Conservation (phyloP, 1,140 invertebrate species). For the Polypedilum vanderplanki region DNA sequence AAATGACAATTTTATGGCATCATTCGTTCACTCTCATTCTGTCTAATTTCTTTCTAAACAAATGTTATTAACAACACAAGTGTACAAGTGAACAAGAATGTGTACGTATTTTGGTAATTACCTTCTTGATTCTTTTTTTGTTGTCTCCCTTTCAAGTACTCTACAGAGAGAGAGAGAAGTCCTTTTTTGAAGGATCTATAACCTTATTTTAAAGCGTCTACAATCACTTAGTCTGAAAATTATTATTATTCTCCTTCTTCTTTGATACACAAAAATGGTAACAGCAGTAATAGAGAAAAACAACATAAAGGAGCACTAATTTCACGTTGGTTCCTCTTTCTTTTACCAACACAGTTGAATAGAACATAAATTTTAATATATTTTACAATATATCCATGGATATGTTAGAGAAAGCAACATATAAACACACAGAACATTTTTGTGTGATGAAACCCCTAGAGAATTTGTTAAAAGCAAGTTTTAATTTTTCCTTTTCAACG, state of each 20-base stretch:
- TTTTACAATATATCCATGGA: conserved; percentile 28
- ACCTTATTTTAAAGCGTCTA: conserved; percentile 6
- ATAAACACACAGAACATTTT: neutral
- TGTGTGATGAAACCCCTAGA: conserved; percentile 24
- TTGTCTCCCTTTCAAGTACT: neutral
- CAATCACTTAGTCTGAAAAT: conserved; percentile 10
- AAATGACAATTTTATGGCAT: neutral
- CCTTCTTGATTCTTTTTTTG: conserved; percentile 12
- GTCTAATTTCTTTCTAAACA: no score
- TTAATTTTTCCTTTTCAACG: conserved; percentile 25
- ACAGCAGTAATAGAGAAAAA: neutral
- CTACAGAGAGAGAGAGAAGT: neutral
- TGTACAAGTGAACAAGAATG: neutral
- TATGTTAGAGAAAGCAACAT: neutral
- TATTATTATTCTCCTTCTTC: neutral
- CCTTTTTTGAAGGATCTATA: conserved; percentile 3
- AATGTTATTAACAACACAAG: no score
- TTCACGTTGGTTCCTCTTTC: conserved; percentile 1
- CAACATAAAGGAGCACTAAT: conserved; percentile 16
- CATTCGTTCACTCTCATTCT: neutral
- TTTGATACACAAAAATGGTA: neutral
- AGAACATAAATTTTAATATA: conserved; percentile 28
- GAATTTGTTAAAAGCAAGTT: conserved; percentile 29
- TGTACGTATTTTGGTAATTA: neutral
- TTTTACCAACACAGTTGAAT: conserved; percentile 10